Evolutionary conservation across 2,888 invertebrate genomes (phyloP).

Genomic region (Marasmarcha lunaedactyla): DNA sequence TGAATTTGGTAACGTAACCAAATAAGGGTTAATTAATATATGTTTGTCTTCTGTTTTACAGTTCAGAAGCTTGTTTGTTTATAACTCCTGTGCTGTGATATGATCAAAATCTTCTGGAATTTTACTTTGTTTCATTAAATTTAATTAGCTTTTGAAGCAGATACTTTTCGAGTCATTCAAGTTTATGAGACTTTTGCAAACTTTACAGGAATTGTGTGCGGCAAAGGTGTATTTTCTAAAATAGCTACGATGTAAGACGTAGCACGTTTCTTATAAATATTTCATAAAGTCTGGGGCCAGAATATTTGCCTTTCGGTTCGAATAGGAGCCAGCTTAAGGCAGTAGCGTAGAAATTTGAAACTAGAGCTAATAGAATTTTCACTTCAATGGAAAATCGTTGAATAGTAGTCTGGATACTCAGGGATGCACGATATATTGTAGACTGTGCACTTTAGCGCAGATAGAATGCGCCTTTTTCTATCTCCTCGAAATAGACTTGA

Average conservation of each 20-base stretch:
- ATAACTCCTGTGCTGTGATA: no score
- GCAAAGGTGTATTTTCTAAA: constrained; percentile 24
- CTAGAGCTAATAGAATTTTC: constrained; percentile 40
- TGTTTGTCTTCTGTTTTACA: no score
- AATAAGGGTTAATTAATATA: no score
- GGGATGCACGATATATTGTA: background rate
- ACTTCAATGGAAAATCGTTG: constrained; percentile 34
- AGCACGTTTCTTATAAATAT: constrained; percentile 53
- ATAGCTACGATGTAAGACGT: constrained; percentile 31
- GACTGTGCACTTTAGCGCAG: background rate
- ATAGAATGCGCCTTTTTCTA: background rate
- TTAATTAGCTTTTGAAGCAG: no score
- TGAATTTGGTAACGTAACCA: no score
- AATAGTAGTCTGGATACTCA: constrained; percentile 11
- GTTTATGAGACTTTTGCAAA: no score
- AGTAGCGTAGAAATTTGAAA: constrained; percentile 34
- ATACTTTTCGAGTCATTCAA: no score
- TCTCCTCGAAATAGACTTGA: background rate
- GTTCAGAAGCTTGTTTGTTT: no score
- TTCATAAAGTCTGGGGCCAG: constrained; percentile 33
- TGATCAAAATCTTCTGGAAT: no score
- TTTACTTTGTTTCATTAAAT: no score
- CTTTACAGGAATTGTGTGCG: background rate
- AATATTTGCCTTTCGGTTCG: constrained; percentile 37
- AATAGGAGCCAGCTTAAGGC: constrained; percentile 17